Evolutionary conservation across 30 jellyfish, hydroid and myxozoan genomes (phyloP).

Genomic region (Cassiopea andromeda): DNA sequence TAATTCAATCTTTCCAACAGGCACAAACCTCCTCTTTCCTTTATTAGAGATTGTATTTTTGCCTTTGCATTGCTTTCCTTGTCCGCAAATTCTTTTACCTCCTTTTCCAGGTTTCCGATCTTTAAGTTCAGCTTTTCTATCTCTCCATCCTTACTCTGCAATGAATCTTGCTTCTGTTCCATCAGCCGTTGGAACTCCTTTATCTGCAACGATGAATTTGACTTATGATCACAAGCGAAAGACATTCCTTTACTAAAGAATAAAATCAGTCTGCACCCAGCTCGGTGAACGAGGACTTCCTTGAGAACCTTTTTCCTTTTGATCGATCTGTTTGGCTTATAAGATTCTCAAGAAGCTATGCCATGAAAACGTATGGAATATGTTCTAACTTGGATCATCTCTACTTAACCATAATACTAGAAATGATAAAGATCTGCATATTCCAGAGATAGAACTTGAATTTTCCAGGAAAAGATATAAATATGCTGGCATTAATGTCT

Average conservation of each 20-base stretch:
- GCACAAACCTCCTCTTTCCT: constrained; percentile 59
- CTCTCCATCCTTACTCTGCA: constrained; percentile 75
- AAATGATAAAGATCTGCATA: too few relatives aligned
- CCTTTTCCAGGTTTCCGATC: constrained; percentile 51
- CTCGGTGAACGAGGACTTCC: too few relatives aligned
- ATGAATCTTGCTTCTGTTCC: constrained; percentile 83
- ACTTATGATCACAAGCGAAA: not conserved
- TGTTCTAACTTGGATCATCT: too few relatives aligned
- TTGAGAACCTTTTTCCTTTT: too few relatives aligned
- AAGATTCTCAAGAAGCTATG: too few relatives aligned
- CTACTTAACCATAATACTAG: too few relatives aligned
- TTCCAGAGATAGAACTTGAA: too few relatives aligned
- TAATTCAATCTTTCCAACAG: not conserved
- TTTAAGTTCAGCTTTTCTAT: constrained; percentile 54
- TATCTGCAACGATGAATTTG: constrained; percentile 18
- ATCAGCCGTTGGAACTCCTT: constrained; percentile 87
- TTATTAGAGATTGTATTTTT: constrained; percentile 47
- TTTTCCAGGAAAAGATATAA: too few relatives aligned
- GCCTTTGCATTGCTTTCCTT: constrained; percentile 46
- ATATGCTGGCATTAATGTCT: too few relatives aligned
- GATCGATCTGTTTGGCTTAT: too few relatives aligned
- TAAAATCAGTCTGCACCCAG: too few relatives aligned
- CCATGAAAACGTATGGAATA: too few relatives aligned
- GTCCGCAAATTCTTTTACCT: constrained; percentile 46
- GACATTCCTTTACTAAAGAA: not conserved